These are phyloP conservation scores for Ailurus styani DNA, from an alignment of 2,113 vertebrate genomes.

Conservation along the genomic window DNA sequence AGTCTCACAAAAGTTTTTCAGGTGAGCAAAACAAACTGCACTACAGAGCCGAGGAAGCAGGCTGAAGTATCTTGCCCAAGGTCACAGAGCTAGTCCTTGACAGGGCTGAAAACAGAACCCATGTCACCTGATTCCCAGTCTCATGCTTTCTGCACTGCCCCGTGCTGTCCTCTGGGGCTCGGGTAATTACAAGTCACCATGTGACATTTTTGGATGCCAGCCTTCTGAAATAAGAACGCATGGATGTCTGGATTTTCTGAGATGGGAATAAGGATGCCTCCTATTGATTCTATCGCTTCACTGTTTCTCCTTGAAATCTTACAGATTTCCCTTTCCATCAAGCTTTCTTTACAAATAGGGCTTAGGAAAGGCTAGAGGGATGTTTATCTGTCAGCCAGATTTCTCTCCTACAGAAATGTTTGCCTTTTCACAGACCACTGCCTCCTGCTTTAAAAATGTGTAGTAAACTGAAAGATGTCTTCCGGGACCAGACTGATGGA, in stretches of 20 bases:
- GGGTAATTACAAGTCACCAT: neutral
- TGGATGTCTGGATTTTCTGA: constrained; percentile 43
- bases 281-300: constrained; percentile 33
- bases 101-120: neutral
- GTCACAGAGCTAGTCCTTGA: neutral
- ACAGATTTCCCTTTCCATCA: constrained; percentile 51
- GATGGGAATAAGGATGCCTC: neutral
- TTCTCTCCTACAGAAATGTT: constrained; percentile 49
- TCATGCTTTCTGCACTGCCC: neutral
- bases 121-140: neutral
- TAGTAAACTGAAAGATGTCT: neutral
- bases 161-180: neutral
- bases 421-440: constrained; percentile 48
- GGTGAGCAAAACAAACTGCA: neutral
- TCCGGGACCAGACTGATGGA: neutral
- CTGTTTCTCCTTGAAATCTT: constrained; percentile 46
- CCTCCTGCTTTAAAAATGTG: neutral
- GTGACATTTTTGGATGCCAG: neutral
- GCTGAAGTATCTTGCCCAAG: neutral
- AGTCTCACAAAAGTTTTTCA: neutral
- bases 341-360: constrained; percentile 41
- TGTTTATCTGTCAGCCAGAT: constrained; percentile 45
- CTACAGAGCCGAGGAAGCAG: neutral
- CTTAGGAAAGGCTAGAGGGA: neutral
- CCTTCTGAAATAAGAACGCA: constrained; percentile 44